Percentiles rank a stretch among this genome's conserved stretches.
phyloP scores from a whole-genome alignment of 2,797 vertebrate genomes.

The Galaxias olidus region DNA sequence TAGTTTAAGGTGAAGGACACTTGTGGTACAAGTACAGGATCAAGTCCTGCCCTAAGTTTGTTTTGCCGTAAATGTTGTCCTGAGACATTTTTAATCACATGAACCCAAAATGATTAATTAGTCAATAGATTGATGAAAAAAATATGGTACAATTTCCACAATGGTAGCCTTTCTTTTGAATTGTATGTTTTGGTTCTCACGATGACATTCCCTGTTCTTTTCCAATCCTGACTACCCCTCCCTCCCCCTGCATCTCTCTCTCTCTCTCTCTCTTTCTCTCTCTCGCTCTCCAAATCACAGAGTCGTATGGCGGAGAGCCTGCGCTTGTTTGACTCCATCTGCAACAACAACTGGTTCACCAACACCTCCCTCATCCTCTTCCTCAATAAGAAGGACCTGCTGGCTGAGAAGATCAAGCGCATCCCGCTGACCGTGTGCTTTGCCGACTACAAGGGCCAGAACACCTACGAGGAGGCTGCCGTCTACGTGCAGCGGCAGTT shows the following conservation, averaged over 20 bases:
- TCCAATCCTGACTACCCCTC: background rate
- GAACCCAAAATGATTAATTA: slow-evolving; percentile 13
- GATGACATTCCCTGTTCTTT: background rate
- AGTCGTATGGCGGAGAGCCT: slow-evolving; percentile 82
- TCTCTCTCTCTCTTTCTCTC: background rate
- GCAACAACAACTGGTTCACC: slow-evolving; percentile 88
- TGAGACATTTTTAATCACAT: slow-evolving; percentile 16
- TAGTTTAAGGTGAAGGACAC: no score
- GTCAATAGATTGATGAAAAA: no score
- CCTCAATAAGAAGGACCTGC: slow-evolving; percentile 99
- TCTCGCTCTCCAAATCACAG: slow-evolving; percentile 47
- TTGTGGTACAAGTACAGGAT: no score
- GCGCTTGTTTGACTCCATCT: slow-evolving; percentile 83
- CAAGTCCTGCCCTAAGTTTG: background rate
- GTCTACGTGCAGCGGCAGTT: slow-evolving; percentile 99
- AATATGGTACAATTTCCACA: background rate
- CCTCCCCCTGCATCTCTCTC: background rate
- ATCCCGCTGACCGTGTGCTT: slow-evolving; percentile 97
- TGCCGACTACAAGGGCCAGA: slow-evolving; percentile 97
- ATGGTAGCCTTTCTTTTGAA: no score
- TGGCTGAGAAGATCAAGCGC: slow-evolving; percentile 98
- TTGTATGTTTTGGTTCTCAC: background rate
- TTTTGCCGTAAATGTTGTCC: background rate
- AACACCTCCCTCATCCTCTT: slow-evolving; percentile 94
- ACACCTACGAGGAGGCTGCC: slow-evolving; percentile 97